phyloP scores from a whole-genome alignment of 2,888 invertebrate genomes.

The Hypomecis punctinalis region DNA sequence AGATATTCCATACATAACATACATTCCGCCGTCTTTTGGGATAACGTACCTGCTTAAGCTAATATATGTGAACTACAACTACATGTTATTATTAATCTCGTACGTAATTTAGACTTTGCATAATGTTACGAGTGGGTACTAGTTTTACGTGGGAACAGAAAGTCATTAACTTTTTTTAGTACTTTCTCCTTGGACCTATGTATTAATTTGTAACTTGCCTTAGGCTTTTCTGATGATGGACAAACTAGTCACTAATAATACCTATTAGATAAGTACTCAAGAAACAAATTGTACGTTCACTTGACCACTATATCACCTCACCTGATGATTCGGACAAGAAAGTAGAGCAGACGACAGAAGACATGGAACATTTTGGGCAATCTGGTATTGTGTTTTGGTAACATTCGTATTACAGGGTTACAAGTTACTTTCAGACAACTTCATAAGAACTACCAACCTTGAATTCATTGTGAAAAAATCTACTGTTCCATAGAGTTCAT shows the following conservation, averaged over 20 bases:
- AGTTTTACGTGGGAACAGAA: conserved; percentile 19
- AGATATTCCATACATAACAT: no score
- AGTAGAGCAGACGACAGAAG: no score
- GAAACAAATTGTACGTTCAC: conserved; percentile 12
- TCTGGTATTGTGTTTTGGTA: no score
- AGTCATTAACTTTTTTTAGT: conserved; percentile 26
- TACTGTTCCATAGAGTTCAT: no score
- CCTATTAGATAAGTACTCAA: conserved; percentile 15
- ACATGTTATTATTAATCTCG: not conserved
- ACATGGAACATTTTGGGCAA: no score
- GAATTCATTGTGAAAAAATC: no score
- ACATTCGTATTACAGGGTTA: no score
- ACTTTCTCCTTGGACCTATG: conserved; percentile 21
- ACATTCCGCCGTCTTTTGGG: no score
- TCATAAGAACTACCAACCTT: no score
- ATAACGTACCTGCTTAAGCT: no score
- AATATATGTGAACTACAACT: not conserved
- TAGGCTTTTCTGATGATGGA: conserved; percentile 26
- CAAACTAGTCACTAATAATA: conserved; percentile 28
- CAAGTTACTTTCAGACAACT: no score
- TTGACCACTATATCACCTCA: conserved; percentile 1
- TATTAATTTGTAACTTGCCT: conserved; percentile 25
- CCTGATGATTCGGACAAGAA: not conserved
- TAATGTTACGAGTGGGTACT: conserved; percentile 13
- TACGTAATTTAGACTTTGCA: conserved; percentile 33